Conservation (phyloP, 2,113 vertebrate species). For the Barnardius zonarius region DNA sequence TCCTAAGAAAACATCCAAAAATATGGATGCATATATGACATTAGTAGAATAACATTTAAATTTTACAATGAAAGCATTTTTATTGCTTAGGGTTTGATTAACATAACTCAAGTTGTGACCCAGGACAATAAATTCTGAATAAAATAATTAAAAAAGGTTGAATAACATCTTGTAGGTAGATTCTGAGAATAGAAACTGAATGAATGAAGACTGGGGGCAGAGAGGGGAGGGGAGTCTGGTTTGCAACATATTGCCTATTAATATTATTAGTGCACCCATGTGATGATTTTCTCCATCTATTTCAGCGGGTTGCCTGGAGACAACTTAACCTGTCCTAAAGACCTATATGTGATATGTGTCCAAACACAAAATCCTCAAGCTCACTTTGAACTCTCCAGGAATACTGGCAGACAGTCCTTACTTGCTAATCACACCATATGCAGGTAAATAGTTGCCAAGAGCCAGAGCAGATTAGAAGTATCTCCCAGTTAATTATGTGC, state of each 20-base stretch:
- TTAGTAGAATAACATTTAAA: not conserved
- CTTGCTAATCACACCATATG: slow-evolving; percentile 46
- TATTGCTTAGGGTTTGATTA: not conserved
- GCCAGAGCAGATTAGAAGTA: not conserved
- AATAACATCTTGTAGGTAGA: not conserved
- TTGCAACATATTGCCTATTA: not conserved
- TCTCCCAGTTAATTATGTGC: not conserved
- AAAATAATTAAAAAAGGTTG: not conserved
- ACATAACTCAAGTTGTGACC: not conserved
- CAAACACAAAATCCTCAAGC: not conserved
- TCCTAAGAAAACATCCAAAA: not conserved
- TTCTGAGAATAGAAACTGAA: not conserved
- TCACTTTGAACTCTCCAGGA: not conserved
- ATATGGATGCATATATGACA: not conserved
- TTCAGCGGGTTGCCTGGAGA: not conserved
- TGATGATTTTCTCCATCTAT: not conserved
- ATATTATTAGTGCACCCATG: not conserved
- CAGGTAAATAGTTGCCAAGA: slow-evolving; percentile 48
- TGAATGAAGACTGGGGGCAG: not conserved
- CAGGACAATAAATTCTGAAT: not conserved
- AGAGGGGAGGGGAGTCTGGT: not conserved
- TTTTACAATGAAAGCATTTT: not conserved
- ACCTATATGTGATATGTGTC: not conserved
- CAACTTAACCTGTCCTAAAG: not conserved
- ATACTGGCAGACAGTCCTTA: slow-evolving; percentile 4